Percentiles rank a stretch among this genome's conserved stretches.
Evolutionary conservation across 2,797 vertebrate species (phyloP).

Genomic region (Poecilia gillii): DNA sequence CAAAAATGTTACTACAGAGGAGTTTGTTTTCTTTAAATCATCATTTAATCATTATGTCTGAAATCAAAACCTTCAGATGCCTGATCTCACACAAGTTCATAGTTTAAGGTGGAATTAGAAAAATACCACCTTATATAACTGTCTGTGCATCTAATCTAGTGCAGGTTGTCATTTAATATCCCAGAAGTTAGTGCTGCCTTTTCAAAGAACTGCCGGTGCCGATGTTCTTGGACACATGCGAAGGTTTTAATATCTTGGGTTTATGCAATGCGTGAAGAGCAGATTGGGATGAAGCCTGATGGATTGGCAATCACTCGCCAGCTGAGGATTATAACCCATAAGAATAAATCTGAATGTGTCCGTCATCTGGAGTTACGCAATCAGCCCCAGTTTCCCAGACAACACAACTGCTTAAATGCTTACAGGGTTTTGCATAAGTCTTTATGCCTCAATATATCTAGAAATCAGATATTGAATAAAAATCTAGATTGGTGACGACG

Average conservation of each 20-base stretch:
- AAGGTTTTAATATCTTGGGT: constrained; percentile 44
- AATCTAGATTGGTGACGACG: too few species aligned
- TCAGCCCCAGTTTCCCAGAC: neutral
- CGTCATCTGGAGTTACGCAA: constrained; percentile 26
- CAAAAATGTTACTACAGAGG: neutral
- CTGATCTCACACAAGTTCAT: neutral
- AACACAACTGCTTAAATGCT: neutral
- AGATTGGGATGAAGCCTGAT: constrained; percentile 59
- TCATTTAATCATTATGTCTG: neutral
- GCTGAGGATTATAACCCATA: constrained; percentile 44
- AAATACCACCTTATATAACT: constrained; percentile 27
- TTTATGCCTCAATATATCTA: too few species aligned
- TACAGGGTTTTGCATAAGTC: neutral
- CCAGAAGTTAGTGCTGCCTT: constrained; percentile 16
- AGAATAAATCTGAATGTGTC: constrained; percentile 20
- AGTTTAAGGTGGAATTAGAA: constrained; percentile 21
- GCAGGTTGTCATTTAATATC: constrained; percentile 41
- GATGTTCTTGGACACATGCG: constrained; percentile 55
- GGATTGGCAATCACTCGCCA: constrained; percentile 44
- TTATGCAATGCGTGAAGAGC: constrained; percentile 17
- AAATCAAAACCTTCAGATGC: neutral
- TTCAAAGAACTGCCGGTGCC: neutral
- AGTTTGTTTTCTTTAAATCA: neutral
- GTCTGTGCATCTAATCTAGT: constrained; percentile 29
- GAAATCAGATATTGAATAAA: neutral